Evolutionary conservation across 1,140 invertebrate genomes (phyloP), one percentile per base, ranked within the genome.

Genomic region (Heterodera carotae): DNA sequence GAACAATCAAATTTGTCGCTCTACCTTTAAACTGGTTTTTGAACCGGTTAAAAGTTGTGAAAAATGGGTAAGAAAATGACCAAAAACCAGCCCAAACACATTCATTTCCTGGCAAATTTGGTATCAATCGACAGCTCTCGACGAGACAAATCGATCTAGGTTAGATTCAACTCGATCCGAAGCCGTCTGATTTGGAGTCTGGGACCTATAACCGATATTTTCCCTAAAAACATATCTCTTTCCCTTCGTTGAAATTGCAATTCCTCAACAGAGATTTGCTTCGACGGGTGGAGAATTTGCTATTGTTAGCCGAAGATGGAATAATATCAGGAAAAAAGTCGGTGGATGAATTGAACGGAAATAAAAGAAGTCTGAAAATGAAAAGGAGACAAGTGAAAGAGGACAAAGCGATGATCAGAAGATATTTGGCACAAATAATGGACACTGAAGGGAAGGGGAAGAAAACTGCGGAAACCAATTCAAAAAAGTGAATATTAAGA

Each of bases 181-280:
- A n/a, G n/a, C n/a, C n/a, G n/a, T n/a, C n/a, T n/a, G n/a, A n/a
- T n/a, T n/a, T n/a, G n/a, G n/a, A n/a, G n/a, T n/a, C n/a, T 67
- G 31, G 31, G 31, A 31, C 27, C 18, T n/a, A 7, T 8, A 68
- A 25, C 7, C 5, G 4, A 68, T 25, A 31, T 27, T 69, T 39
- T 29, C 48, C 31, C 48, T 25, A 69, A 12, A 6, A 39, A 69
- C 10, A 34, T 43, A 2, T 29, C 25, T 69, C n/a, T 27, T 27
- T 68, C 27, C 48, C 48, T 18, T 72, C 59, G 12, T 29, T n/a
- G n/a, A n/a, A 25, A 27, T 18, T 25, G 53, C 1, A 31, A 60
- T 56, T 72, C 59, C 34, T 60, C 43, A 27, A 64, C 72, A 74
- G 72, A 31, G 72, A 74, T 74, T 33, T 74, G 27, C 56, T 74